Percentiles rank a stretch among this genome's conserved stretches.
Conservation (phyloP, 1,140 invertebrate genomes). For the Onthophagus taurus region DNA sequence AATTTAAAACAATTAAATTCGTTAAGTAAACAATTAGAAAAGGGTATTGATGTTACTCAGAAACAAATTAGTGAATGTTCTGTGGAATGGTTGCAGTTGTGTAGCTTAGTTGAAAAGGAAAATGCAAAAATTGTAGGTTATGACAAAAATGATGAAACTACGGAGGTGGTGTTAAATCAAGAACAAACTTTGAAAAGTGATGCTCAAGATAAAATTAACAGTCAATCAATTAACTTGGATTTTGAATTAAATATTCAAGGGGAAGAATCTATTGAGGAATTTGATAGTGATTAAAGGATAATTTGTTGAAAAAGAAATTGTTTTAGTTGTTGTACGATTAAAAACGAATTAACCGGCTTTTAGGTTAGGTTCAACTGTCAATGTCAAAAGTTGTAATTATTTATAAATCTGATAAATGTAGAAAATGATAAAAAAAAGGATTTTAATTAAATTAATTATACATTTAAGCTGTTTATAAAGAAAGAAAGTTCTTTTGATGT, state of each 20-base stretch:
- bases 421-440: neutral
- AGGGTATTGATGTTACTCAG: neutral
- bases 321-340: neutral
- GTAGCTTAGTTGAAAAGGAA: constrained; percentile 1
- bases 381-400: too few species aligned
- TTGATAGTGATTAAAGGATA: constrained; percentile 9
- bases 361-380: too few species aligned
- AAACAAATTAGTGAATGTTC: constrained; percentile 4
- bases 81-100: constrained; percentile 9
- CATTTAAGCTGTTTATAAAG: too few species aligned
- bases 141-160: neutral
- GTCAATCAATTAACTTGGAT: constrained; percentile 4
- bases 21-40: neutral
- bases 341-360: too few species aligned
- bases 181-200: neutral
- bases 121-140: too few species aligned
- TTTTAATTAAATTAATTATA: too few species aligned
- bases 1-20: too few species aligned
- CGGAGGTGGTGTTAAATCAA: neutral
- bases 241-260: neutral
- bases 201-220: constrained; percentile 4
- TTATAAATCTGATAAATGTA: neutral
- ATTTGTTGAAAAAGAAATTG: too few species aligned
- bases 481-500: too few species aligned
- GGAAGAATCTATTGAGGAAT: neutral